Base-by-base conservation (phyloP, 2,113 vertebrate genomes). In the Phoenicopterus ruber region DNA sequence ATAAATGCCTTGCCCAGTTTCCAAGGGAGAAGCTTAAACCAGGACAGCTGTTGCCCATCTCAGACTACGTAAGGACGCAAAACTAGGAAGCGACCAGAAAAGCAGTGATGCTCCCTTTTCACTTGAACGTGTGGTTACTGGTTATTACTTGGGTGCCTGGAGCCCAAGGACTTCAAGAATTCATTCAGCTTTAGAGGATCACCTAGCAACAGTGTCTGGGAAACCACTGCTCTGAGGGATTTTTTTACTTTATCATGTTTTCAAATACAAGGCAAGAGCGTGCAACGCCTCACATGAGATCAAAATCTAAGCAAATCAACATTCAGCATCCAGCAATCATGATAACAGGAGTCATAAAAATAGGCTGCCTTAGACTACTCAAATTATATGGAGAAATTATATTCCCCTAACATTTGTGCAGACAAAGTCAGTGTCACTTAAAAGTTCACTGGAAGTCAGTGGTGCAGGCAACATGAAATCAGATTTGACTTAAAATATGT, bases 181-280 rank as follows among this genome's bases (percentile, higher is more conserved):
- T 90, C 40, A 76, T 90, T 92, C 80, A 71, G 42, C 73, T 94
- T 95, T 93, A 81, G 80, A 91, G 42, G 32, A 76, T 91, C 62
- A 80, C 95, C 93, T 95, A 96, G 95, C 93, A 97, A 94, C 96
- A 54, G 83, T 89, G 83, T 87, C 95, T 91, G 90, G 57, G 83
- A 94, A 95, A 93, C 73, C 52, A 72, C 36, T 65, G 69, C 81
- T 93, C 58, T 89, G 70, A 79, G 93, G 44, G 44, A 29, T 49
- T 86, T 96, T 93, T 95, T 72, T 58, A 74, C 52, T 94, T 52
- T 59, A 71, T 69, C 93, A 49, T 93, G 80, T 76, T 93, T 93
- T 91, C 78, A 85, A 91, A 85, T 49, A 42, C n/a, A 66, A 72
- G 66, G 31, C 70, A 69, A 72, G 73, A 55, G 21, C 62, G 83